Percentiles rank a stretch among this genome's conserved stretches.
Evolutionary conservation across 2,113 vertebrate genomes (phyloP).

Genomic region (Dicentrarchus labrax): DNA sequence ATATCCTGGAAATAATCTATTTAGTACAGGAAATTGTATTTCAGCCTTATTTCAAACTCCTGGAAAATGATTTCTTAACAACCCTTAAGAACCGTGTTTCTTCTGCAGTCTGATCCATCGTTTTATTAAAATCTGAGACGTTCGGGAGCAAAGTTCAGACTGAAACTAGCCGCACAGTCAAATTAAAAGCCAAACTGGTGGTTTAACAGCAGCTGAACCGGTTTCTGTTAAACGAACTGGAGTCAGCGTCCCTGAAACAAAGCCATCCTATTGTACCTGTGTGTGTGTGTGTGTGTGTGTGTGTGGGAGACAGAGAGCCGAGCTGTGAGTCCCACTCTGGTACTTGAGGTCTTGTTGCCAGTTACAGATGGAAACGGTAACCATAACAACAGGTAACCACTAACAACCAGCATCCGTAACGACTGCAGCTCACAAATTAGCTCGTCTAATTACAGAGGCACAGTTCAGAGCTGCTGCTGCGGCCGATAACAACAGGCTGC

Average conservation of each 20-base stretch:
- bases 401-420: conserved; percentile 80
- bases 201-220: not conserved
- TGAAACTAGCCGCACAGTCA: not conserved
- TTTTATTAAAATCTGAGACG: not conserved
- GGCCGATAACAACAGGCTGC: conserved; percentile 48
- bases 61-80: no score
- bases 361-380: conserved; percentile 80
- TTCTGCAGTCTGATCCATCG: not conserved
- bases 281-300: conserved; percentile 20
- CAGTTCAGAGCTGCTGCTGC: conserved; percentile 64
- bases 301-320: conserved; percentile 32
- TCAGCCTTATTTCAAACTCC: no score
- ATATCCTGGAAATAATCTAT: no score
- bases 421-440: conserved; percentile 71
- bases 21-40: no score
- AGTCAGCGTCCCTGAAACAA: not conserved
- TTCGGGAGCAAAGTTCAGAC: not conserved
- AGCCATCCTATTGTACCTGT: no score
- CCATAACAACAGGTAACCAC: conserved; percentile 87
- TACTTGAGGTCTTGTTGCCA: conserved; percentile 68
- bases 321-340: conserved; percentile 36
- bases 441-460: conserved; percentile 80
- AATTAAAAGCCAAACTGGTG: not conserved
- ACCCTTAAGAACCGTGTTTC: no score
- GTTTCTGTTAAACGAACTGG: not conserved